These are phyloP conservation scores for Chlamydotis undulata DNA, from an alignment of 2,113 vertebrate genomes.

Conservation along the genomic window DNA sequence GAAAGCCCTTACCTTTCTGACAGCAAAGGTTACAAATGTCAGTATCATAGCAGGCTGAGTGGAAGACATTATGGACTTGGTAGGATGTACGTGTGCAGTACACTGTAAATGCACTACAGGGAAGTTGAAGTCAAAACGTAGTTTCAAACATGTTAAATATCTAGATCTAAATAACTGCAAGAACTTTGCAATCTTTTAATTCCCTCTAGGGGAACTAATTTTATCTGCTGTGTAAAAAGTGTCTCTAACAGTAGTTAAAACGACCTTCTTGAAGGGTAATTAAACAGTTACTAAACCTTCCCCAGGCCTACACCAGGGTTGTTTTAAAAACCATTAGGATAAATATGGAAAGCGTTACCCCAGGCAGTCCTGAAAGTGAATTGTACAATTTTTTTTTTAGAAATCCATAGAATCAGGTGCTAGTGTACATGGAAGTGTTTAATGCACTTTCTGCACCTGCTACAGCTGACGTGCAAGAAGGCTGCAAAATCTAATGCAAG, in stretches of 20 bases:
- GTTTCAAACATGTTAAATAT: neutral
- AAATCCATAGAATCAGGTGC: neutral
- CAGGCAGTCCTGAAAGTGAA: neutral
- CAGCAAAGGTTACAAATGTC: neutral
- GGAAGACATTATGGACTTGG: neutral
- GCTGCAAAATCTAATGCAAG: neutral
- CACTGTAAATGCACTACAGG: neutral
- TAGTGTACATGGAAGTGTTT: neutral
- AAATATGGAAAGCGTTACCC: neutral
- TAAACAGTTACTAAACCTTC: conserved; percentile 22
- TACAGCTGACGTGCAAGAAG: neutral
- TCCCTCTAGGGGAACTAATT: neutral
- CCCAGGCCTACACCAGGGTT: neutral
- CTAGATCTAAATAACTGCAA: neutral
- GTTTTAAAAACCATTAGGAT: neutral
- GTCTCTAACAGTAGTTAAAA: conserved; percentile 9
- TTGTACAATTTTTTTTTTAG: neutral
- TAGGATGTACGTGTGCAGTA: neutral
- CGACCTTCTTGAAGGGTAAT: neutral
- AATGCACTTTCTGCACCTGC: neutral
- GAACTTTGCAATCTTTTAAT: neutral
- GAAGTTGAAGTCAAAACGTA: neutral
- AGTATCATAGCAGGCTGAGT: neutral
- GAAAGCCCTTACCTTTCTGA: neutral
- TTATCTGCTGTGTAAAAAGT: neutral